Conservation (phyloP, 2,113 vertebrate species). For the Zosterops japonicus region DNA sequence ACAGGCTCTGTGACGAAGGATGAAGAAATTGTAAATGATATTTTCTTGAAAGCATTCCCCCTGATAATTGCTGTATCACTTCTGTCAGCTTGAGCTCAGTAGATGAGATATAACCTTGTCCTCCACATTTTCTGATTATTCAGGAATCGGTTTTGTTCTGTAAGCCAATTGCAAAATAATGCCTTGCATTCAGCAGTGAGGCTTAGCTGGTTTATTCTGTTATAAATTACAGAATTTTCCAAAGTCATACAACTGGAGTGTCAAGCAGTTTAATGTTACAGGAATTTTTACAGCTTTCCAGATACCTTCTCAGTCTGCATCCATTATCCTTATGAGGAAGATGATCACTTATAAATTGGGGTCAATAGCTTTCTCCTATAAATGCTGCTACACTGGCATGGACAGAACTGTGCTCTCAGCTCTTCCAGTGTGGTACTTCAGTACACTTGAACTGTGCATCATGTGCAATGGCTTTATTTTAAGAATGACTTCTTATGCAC, state of each 20-base stretch:
- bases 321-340: neutral
- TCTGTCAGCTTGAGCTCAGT: neutral
- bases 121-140: neutral
- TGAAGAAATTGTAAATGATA: constrained; percentile 22
- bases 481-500: constrained; percentile 81
- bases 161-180: neutral
- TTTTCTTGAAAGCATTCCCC: constrained; percentile 12
- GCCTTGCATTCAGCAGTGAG: neutral
- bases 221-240: neutral
- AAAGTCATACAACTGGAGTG: neutral
- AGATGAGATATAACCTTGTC: neutral
- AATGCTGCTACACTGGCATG: constrained; percentile 48
- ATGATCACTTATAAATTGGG: neutral
- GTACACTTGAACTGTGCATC: constrained; percentile 51
- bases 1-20: neutral
- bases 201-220: neutral
- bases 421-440: constrained; percentile 37
- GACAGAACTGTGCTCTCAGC: constrained; percentile 13
- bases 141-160: neutral
- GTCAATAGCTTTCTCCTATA: constrained; percentile 36
- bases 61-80: neutral
- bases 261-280: constrained; percentile 1
- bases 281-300: constrained; percentile 23
- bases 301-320: neutral
- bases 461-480: constrained; percentile 77